A percentile compares a stretch with the other conserved stretches of the same genome.
phyloP scores from a whole-genome alignment of 2,113 vertebrate genomes.

The Felis chaus region DNA sequence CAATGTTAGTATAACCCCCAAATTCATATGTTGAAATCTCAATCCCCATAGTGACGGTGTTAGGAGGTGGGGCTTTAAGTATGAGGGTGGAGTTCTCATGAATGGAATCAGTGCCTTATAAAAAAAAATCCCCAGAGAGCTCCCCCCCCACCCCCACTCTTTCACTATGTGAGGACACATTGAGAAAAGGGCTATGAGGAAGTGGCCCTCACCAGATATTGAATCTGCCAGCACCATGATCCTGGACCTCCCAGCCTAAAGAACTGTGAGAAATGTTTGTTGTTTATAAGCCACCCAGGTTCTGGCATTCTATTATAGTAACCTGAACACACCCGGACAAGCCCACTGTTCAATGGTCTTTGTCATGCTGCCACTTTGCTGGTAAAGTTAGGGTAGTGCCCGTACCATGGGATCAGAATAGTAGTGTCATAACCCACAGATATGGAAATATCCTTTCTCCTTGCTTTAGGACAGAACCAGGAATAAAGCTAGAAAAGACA shows the following conservation, averaged over 20 bases:
- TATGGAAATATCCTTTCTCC: background rate
- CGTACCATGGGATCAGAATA: background rate
- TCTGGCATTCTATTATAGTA: background rate
- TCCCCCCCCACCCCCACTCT: background rate
- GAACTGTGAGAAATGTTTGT: background rate
- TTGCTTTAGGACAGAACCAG: background rate
- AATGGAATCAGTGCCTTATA: background rate
- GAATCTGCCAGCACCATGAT: background rate
- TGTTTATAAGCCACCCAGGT: background rate
- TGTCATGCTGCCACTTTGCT: background rate
- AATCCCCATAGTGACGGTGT: background rate
- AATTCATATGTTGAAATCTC: background rate
- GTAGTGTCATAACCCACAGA: background rate
- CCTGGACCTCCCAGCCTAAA: background rate
- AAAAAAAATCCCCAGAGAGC: background rate
- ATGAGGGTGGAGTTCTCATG: background rate
- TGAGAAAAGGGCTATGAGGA: background rate
- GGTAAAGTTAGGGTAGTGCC: background rate
- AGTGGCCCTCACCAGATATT: background rate
- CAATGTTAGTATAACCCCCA: background rate
- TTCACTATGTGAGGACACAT: background rate
- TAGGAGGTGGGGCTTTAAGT: background rate
- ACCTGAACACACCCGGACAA: background rate
- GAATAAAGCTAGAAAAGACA: background rate
- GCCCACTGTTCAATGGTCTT: background rate